phyloP scores from a whole-genome alignment of 2,113 vertebrate genomes.

The Tachycineta bicolor region DNA sequence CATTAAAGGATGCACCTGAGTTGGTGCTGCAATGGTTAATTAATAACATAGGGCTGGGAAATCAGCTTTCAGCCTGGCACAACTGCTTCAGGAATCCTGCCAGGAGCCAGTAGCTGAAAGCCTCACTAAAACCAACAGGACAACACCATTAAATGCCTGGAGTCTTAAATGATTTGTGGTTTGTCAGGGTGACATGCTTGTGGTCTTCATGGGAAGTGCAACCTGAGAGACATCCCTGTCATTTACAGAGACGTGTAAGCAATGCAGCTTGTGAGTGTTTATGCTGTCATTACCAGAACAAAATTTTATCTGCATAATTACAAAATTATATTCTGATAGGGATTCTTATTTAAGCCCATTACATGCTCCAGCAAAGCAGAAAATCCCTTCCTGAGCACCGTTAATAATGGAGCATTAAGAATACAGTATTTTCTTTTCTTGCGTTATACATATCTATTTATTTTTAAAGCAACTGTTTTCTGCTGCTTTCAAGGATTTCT shows the following conservation, averaged over 20 bases:
- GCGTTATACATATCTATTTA: background rate
- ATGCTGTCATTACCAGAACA: background rate
- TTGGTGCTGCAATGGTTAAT: background rate
- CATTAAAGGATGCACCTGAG: background rate
- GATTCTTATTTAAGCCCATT: conserved; percentile 48
- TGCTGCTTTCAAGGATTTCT: conserved; percentile 20
- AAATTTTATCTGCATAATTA: conserved; percentile 33
- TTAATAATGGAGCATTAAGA: conserved; percentile 57
- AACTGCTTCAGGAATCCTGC: background rate
- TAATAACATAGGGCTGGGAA: background rate
- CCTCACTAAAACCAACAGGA: background rate
- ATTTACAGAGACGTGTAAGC: background rate
- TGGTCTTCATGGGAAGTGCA: background rate
- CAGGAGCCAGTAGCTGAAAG: background rate
- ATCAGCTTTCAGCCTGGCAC: background rate
- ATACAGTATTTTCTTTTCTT: conserved; percentile 29
- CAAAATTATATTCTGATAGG: background rate
- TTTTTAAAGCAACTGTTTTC: conserved; percentile 8
- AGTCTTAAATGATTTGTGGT: background rate
- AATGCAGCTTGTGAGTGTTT: background rate
- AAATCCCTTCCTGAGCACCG: conserved; percentile 50
- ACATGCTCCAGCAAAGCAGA: conserved; percentile 58
- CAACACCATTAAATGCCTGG: background rate
- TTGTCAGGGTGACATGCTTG: background rate
- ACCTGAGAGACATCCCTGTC: background rate